phyloP scores from a whole-genome alignment of 2,888 invertebrate genomes.

The Sympetrum striolatum region DNA sequence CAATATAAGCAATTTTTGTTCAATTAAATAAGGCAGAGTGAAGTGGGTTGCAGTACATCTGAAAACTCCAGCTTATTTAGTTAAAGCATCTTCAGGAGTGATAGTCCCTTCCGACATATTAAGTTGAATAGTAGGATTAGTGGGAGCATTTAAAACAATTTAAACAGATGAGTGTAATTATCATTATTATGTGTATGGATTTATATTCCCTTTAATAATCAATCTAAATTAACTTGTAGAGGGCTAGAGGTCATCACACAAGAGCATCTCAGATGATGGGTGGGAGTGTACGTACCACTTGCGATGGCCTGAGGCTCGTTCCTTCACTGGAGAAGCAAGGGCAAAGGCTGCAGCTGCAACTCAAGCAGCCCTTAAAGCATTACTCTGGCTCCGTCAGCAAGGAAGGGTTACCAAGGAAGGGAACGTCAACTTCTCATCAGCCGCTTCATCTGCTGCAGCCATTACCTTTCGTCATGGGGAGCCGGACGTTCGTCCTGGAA shows the following conservation, averaged over 20 bases:
- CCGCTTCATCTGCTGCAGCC: not conserved
- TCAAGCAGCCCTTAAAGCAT: slow-evolving; percentile 63
- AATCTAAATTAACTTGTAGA: not conserved
- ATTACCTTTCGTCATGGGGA: not conserved
- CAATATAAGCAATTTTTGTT: too few species aligned
- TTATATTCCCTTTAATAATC: too few species aligned
- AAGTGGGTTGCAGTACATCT: too few species aligned
- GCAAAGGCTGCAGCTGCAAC: slow-evolving; percentile 65
- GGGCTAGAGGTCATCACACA: slow-evolving; percentile 1
- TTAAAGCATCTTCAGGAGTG: too few species aligned
- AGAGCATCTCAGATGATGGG: slow-evolving; percentile 53
- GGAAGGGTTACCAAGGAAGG: slow-evolving; percentile 62
- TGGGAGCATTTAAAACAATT: too few species aligned
- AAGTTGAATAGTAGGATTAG: too few species aligned
- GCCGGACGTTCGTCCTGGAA: not conserved
- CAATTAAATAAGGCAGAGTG: too few species aligned
- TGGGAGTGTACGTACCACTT: slow-evolving; percentile 67
- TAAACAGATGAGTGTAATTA: too few species aligned
- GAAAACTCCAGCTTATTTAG: too few species aligned
- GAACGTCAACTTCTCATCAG: not conserved
- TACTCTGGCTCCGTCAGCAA: slow-evolving; percentile 64
- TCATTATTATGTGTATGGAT: too few species aligned
- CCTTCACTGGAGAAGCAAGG: slow-evolving; percentile 62
- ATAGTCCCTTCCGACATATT: too few species aligned
- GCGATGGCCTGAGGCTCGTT: slow-evolving; percentile 66